Percentiles rank a stretch among this genome's conserved stretches.
These are phyloP conservation scores for Poeciliopsis turrubarensis DNA, from an alignment of 2,113 vertebrate genomes.

Conservation along the genomic window DNA sequence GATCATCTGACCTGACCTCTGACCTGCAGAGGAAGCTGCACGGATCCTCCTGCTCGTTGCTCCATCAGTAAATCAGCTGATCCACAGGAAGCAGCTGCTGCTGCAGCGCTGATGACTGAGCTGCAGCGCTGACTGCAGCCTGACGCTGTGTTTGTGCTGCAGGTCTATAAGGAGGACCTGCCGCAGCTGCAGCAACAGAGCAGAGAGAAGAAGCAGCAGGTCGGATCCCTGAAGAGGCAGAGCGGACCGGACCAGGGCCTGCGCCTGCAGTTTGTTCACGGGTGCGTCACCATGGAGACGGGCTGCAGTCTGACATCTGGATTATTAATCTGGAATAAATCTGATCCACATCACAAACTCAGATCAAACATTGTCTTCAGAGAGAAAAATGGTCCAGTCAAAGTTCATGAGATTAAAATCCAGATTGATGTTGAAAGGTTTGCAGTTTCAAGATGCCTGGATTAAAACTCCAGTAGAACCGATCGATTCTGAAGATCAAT, in stretches of 20 bases:
- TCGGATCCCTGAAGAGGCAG: slow-evolving; percentile 91
- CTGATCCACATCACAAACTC: not conserved
- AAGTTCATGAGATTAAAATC: not conserved
- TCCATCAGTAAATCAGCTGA: slow-evolving; percentile 42
- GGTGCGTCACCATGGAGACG: slow-evolving; percentile 75
- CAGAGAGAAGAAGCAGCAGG: slow-evolving; percentile 85
- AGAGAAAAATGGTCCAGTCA: not conserved
- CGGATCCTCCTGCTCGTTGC: slow-evolving; percentile 7
- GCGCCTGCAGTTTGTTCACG: slow-evolving; percentile 93
- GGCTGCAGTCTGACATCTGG: not conserved
- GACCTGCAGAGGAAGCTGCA: not conserved
- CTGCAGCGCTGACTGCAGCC: not conserved
- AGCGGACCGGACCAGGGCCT: slow-evolving; percentile 90
- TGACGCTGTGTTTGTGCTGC: slow-evolving; percentile 5
- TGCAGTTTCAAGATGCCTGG: not conserved
- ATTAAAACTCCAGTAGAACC: not conserved
- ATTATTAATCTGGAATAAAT: not conserved
- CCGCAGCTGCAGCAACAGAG: slow-evolving; percentile 88
- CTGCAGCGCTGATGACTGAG: too few relatives aligned
- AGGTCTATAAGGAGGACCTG: slow-evolving; percentile 99
- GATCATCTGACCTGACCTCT: not conserved
- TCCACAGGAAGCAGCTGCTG: slow-evolving; percentile 40
- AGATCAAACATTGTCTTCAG: not conserved
- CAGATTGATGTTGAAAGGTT: not conserved
- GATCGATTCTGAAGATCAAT: too few relatives aligned